Base-by-base conservation (phyloP, 2,888 invertebrate species). In the Imbricaverruca yamaguchii region DNA sequence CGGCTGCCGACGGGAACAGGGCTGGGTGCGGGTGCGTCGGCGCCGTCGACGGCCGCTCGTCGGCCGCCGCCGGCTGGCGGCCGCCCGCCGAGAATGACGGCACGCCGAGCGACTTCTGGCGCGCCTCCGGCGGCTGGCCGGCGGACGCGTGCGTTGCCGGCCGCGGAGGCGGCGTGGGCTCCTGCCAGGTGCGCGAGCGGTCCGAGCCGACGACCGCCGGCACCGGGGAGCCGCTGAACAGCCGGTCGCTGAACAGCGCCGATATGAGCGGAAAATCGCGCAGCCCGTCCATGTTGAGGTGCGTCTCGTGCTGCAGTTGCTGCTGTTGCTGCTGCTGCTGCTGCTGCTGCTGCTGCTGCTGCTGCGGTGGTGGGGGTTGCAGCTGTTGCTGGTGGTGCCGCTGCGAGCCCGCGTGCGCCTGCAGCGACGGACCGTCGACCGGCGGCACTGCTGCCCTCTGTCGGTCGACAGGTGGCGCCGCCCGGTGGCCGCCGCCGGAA, bases 161-260 rank as follows among this genome's bases (percentile, higher is more conserved):
- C 25, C 69, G 69, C 15, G 39, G 13, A 12, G 69, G 69, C 13
- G 69, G 21, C 15, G 74, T 53, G 21, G 74, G 3, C 74, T 53
- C 53, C 23, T 74, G 53, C 74, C 74, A 74, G 53, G 74, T 53
- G 0, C 25, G 74, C 18, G 74, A 21, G 21, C 53, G 74, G 21
- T 4, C 53, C 0, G 74, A 59, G 15, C 59, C 59, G 3, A 39
- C 39, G 39, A 3, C 39, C 39, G 39, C 39, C 39, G 39, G 39
- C 39, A 39, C n/a, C 23, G 39, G 23, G 18, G 53, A 53, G 18
- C 18, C 23, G 1, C 78, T 89, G 85, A 97, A 90, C 83, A 95
- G 94, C 82, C 94, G 91, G 88, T 97, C 97, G 87, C 96, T 97
- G 89, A 96, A 97, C 85, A 97, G 90, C 18, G 96, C 97, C 82